Base-by-base conservation (phyloP, 1,140 invertebrate genomes). In the Ctenoplectra terminalis region DNA sequence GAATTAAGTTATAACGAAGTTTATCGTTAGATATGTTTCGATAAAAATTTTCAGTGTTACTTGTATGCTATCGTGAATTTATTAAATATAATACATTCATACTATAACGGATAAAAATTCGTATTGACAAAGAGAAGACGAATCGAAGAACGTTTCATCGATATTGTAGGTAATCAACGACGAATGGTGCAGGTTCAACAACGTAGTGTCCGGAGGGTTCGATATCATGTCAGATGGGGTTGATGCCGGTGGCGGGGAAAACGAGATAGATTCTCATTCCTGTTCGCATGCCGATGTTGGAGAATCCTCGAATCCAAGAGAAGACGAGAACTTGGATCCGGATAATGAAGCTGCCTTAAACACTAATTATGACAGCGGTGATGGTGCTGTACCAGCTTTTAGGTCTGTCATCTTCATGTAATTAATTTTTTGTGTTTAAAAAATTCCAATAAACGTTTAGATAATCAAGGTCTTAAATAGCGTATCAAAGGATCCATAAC, bases 311-410 rank as follows among this genome's bases (percentile, higher is more conserved):
- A 93, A 92, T 86, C 89, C 91, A 52, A 89, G 91, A 70, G 92
- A 94, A 84, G 93, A 94, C 72, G 93, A 94, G 69, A 77, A 84
- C 50, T 75, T 93, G 58, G 92, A 94, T 85, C 89, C 90, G 50
- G 93, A 94, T 87, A 93, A 92, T 71, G 93, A 94, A 81, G 90
- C 94, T 70, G 94, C 93, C 70, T 93, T 95, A n/a, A 95, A 95
- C 89, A 94, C 94, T n/a, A 95, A 95, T 92, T 96, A 95, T 90
- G 95, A 95, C 86, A 95, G 95, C 76, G 93, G 94, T 72, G 95
- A 96, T 88, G 94, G 95, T 83, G 92, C 92, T 52, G 91, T 92
- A 58, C 92, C 91, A 90, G 94, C 91, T 87, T 95, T 94, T 88
- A 95, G 95, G 87, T 93, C 61, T 40, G 69, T 80, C 52, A 29